phyloP scores from a whole-genome alignment of 2,888 invertebrate genomes.

The Pyralis farinalis region DNA sequence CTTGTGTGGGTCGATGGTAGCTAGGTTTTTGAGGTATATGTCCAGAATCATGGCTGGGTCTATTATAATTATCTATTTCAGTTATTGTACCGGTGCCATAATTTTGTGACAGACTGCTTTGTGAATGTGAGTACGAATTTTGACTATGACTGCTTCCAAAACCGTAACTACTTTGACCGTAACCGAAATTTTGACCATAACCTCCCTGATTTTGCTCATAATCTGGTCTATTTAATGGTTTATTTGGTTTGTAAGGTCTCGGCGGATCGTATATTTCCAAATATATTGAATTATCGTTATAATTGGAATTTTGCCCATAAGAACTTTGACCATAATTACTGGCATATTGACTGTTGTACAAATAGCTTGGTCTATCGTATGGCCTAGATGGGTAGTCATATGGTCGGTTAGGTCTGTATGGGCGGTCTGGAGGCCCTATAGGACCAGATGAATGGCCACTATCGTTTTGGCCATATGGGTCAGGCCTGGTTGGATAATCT shows the following conservation, averaged over 20 bases:
- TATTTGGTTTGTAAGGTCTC: slow-evolving; percentile 43
- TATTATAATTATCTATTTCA: slow-evolving; percentile 24
- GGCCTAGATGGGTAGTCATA: slow-evolving; percentile 30
- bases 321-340: slow-evolving; percentile 46
- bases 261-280: slow-evolving; percentile 66
- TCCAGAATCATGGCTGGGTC: slow-evolving; percentile 18
- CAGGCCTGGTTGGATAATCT: slow-evolving; percentile 25
- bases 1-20: slow-evolving; percentile 1
- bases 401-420: slow-evolving; percentile 38
- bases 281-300: slow-evolving; percentile 56
- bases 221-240: slow-evolving; percentile 33
- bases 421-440: slow-evolving; percentile 32
- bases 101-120: slow-evolving; percentile 34
- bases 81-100: slow-evolving; percentile 30
- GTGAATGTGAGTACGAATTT: slow-evolving; percentile 35
- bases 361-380: slow-evolving; percentile 39
- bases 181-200: slow-evolving; percentile 31
- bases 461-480: slow-evolving; percentile 25
- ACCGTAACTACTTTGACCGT: slow-evolving; percentile 36
- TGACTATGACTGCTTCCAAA: slow-evolving; percentile 43
- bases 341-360: slow-evolving; percentile 51
- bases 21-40: slow-evolving; percentile 18
- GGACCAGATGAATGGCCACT: slow-evolving; percentile 28
- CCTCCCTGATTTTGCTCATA: slow-evolving; percentile 29
- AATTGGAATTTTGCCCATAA: slow-evolving; percentile 36